Percentiles rank a stretch among this genome's conserved stretches.
These are phyloP conservation scores for Gouania willdenowi DNA, from an alignment of 2,797 vertebrate genomes.

Conservation along the genomic window DNA sequence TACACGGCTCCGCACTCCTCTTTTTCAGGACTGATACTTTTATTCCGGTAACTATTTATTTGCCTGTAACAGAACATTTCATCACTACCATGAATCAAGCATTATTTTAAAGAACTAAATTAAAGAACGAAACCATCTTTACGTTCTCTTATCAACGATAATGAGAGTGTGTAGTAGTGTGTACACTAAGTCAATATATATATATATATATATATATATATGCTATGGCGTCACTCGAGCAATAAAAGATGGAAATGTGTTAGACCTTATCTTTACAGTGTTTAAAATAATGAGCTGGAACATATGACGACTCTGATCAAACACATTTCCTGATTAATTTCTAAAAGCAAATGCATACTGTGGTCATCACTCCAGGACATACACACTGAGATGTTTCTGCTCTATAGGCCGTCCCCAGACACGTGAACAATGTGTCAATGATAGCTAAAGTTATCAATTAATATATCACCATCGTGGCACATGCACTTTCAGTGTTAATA, in stretches of 20 bases:
- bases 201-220: too few relatives aligned
- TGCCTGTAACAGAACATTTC: not conserved
- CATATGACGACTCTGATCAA: conserved; percentile 71
- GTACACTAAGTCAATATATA: too few relatives aligned
- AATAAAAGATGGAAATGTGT: too few relatives aligned
- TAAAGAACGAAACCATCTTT: too few relatives aligned
- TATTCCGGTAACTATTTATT: too few relatives aligned
- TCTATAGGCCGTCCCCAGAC: conserved; percentile 74
- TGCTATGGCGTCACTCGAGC: too few relatives aligned
- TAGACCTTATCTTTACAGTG: conserved; percentile 57
- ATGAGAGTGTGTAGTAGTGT: too few relatives aligned
- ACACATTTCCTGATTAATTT: conserved; percentile 65
- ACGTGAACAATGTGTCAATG: conserved; percentile 80
- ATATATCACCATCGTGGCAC: conserved; percentile 77
- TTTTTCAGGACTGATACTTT: too few relatives aligned
- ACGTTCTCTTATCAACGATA: too few relatives aligned
- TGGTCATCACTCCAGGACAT: conserved; percentile 78
- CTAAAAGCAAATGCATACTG: conserved; percentile 86
- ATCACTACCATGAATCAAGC: not conserved
- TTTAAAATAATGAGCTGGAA: conserved; percentile 66
- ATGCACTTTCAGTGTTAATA: conserved; percentile 87
- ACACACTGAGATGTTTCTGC: conserved; percentile 71
- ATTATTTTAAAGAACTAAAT: too few relatives aligned
- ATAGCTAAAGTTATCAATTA: conserved; percentile 87
- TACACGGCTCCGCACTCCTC: too few relatives aligned